phyloP scores from a whole-genome alignment of 2,888 invertebrate species.

The Agrochola macilenta region DNA sequence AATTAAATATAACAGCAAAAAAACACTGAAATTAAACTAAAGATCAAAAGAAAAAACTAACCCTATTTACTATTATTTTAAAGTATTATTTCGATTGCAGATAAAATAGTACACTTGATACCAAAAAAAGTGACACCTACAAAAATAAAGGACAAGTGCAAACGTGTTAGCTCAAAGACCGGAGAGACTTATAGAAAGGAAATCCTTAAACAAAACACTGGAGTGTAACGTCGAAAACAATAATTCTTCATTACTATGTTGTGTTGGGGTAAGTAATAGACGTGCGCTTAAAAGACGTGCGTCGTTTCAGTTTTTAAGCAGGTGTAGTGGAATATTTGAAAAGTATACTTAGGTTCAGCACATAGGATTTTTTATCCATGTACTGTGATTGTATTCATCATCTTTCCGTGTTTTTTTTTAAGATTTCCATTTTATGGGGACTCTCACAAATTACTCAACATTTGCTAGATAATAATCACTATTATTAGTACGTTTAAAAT shows the following conservation, averaged over 20 bases:
- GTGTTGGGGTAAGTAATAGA: slow-evolving; percentile 72
- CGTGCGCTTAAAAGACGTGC: slow-evolving; percentile 69
- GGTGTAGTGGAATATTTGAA: not conserved
- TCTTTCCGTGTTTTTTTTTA: too few species aligned
- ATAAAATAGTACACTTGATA: slow-evolving; percentile 63
- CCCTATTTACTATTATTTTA: slow-evolving; percentile 1
- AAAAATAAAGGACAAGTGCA: slow-evolving; percentile 82
- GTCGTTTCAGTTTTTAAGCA: slow-evolving; percentile 6
- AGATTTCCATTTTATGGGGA: not conserved
- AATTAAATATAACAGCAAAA: not conserved
- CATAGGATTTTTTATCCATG: too few species aligned
- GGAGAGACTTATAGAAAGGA: slow-evolving; percentile 85
- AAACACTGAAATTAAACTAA: not conserved
- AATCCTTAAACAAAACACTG: slow-evolving; percentile 88
- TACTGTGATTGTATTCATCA: too few species aligned
- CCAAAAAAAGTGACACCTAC: slow-evolving; percentile 72
- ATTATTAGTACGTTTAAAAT: too few species aligned
- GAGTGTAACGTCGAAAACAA: slow-evolving; percentile 87
- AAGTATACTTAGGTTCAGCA: not conserved
- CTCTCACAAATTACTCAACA: not conserved
- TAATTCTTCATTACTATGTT: slow-evolving; percentile 87
- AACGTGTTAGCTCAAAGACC: slow-evolving; percentile 85
- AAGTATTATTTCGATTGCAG: slow-evolving; percentile 29
- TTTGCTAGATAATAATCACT: too few species aligned
- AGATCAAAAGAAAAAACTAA: not conserved